Conservation (phyloP, 2,888 invertebrate species). For the Polyommatus iphigenia region DNA sequence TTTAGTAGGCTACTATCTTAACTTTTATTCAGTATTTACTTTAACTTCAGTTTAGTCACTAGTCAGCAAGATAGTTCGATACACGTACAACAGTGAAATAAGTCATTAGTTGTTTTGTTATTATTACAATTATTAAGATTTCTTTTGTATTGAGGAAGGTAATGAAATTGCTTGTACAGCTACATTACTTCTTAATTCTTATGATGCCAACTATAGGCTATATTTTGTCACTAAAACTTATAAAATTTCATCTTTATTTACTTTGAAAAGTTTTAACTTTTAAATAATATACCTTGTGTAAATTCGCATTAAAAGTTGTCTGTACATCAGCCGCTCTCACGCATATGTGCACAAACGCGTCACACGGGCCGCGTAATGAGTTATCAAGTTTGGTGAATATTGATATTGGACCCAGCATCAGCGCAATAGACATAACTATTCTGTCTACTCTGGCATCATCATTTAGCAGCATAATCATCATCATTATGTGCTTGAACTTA, state of each 20-base stretch:
- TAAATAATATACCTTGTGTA: background rate
- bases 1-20: no score
- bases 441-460: no score
- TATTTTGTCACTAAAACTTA: background rate
- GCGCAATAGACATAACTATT: background rate
- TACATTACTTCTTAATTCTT: no score
- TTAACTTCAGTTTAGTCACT: no score
- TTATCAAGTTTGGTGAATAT: background rate
- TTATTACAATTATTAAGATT: no score
- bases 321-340: background rate
- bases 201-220: no score
- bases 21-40: no score
- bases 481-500: background rate
- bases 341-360: constrained; percentile 34
- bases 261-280: background rate
- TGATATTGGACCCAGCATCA: background rate
- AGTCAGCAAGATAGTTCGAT: no score
- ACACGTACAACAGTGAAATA: no score
- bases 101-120: no score
- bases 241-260: background rate
- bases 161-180: no score
- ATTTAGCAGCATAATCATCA: background rate
- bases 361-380: constrained; percentile 28
- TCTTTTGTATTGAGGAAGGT: no score
- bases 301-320: background rate